Evolutionary conservation across 2,888 invertebrate genomes (phyloP).

Genomic region (Platycheirus albimanus): DNA sequence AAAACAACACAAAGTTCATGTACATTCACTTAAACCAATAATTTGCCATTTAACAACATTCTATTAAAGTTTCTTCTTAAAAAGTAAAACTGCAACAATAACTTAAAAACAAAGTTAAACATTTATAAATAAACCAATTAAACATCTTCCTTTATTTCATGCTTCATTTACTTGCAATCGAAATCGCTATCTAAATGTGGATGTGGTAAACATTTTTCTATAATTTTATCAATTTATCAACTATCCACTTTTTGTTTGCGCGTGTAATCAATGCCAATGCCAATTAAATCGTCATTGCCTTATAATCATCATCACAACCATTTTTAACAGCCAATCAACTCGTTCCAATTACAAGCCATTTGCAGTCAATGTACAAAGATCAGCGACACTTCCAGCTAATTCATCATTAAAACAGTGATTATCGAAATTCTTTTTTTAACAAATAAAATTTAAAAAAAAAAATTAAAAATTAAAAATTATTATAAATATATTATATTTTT

Average conservation of each 20-base stretch:
- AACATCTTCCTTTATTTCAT: conserved; percentile 69
- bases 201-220: conserved; percentile 64
- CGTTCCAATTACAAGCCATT: conserved; percentile 83
- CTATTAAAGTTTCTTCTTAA: conserved; percentile 5
- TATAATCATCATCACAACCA: conserved; percentile 45
- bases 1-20: too few species aligned
- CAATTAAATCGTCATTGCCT: conserved; percentile 48
- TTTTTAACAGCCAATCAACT: conserved; percentile 81
- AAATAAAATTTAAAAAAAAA: too few species aligned
- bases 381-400: conserved; percentile 94
- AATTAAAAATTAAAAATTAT: too few species aligned
- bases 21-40: conserved; percentile 34
- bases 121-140: conserved; percentile 42
- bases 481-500: conserved; percentile 72
- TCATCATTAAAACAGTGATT: conserved; percentile 86
- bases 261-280: conserved; percentile 25
- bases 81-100: conserved; percentile 3
- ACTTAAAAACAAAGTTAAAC: conserved; percentile 13
- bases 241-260: conserved; percentile 56
- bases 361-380: conserved; percentile 87
- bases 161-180: conserved; percentile 63
- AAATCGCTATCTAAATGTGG: conserved; percentile 54
- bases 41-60: conserved; percentile 1
- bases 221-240: conserved; percentile 49
- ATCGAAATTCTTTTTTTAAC: conserved; percentile 72